Base-by-base conservation (phyloP, 2,888 invertebrate genomes). In the Punctoribates punctum region DNA sequence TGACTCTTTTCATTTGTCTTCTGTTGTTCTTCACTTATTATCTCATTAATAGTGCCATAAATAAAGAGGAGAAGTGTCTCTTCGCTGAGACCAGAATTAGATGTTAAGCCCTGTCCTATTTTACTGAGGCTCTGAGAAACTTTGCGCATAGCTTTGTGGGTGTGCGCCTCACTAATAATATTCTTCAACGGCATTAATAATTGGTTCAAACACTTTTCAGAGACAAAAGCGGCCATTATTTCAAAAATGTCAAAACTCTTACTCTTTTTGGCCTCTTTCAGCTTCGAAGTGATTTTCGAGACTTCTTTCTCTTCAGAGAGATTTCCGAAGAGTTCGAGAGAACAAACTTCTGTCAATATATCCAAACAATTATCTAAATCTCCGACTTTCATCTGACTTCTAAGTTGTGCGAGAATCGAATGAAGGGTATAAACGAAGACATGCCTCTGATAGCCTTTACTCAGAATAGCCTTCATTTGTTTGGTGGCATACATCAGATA, bases 281-380 rank as follows among this genome's bases (percentile, higher is more conserved):
- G 80, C 83, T 93, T 93, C 15, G 88, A 88, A 8, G 89, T 89
- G 34, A 97, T 89, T 82, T 92, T 92, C 0, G 89, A 88, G 0
- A 96, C 89, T 84, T 96, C 93, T 83, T 96, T 97, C 84, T 98
- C 97, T 82, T 96, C 96, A 0, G 91, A 90, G 5, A 91, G 86
- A 17, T 88, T 87, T 0, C 95, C 95, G 83, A 97, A 97, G 54
- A 97, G 86, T 84, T 98, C 97, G 57, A 78, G 72, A 75, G 54
- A 62, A n/a, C 73, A 79, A 65, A 77, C 91, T 83, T 92, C 89
- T 17, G 94, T 84, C 73, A 97, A 89, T 78, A 89, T 90, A 74
- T 88, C 85, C 29, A 96, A 85, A 82, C 92, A 91, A 0, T 87
- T 84, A 82, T 95, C 92, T n/a, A 97, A 87, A 81, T 96, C 91